phyloP scores from a whole-genome alignment of 2,113 vertebrate genomes.

The Pycnonotus jocosus region DNA sequence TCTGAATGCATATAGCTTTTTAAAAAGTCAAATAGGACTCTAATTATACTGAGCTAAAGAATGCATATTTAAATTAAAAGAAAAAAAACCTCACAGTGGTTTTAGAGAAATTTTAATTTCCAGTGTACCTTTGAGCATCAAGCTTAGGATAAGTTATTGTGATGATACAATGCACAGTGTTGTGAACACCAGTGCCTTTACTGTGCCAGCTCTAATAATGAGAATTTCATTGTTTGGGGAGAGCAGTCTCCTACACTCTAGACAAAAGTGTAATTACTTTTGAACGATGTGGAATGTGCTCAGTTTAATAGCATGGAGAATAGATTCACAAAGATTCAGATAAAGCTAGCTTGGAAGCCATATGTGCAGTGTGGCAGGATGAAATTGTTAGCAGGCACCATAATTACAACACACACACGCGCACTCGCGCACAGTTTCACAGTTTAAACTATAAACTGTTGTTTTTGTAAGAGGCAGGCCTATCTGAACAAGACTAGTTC shows the following conservation, averaged over 20 bases:
- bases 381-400: conserved; percentile 65
- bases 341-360: conserved; percentile 71
- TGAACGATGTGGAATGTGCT: conserved; percentile 73
- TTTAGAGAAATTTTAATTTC: conserved; percentile 67
- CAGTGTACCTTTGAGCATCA: conserved; percentile 66
- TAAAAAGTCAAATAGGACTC: conserved; percentile 61
- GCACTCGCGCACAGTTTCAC: conserved; percentile 13
- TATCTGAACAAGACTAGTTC: conserved; percentile 62
- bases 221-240: conserved; percentile 75
- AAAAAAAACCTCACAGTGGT: neutral
- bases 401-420: conserved; percentile 49
- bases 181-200: conserved; percentile 66
- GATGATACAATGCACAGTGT: conserved; percentile 55
- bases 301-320: conserved; percentile 71
- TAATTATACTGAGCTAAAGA: conserved; percentile 61
- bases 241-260: conserved; percentile 69
- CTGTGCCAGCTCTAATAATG: conserved; percentile 75
- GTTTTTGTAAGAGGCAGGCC: conserved; percentile 66
- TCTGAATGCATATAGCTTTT: conserved; percentile 49
- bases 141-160: conserved; percentile 66
- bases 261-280: conserved; percentile 79
- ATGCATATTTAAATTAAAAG: conserved; percentile 38
- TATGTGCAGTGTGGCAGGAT: conserved; percentile 69
- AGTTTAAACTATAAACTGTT: conserved; percentile 68
- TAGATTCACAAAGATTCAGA: conserved; percentile 75